Base-by-base conservation (phyloP, 2,888 invertebrate species). In the Galeopsomyia nigrocyanea region DNA sequence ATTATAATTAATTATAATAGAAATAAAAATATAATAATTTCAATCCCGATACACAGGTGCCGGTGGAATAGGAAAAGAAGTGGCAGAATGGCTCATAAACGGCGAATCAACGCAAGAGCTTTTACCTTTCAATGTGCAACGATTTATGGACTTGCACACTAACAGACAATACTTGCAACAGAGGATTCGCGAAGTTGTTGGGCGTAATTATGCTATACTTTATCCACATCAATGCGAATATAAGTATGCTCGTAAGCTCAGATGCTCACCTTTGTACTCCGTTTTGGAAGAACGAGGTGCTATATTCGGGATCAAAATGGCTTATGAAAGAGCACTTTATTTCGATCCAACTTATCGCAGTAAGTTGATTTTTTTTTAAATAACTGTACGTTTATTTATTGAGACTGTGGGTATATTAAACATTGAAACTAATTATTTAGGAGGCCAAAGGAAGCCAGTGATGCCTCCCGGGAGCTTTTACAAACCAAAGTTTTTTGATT, bases 291-390 rank as follows among this genome's bases (percentile, higher is more conserved):
- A 89, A 68, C 87, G 89, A 70, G 91, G 91, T 0, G 92, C 91
- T 13, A 89, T 91, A 57, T 92, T 92, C 84, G 92, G 92, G 16
- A 91, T 91, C 63, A 90, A 91, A 82, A 92, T 92, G 91, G 92
- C 92, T 16, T 93, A 92, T 79, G 92, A 93, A 82, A 85, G 92
- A 78, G 90, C 92, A n/a, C 85, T 92, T 60, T 92, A 91, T 82
- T 92, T 92, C 82, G 90, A 91, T 80, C 87, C 89, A 7, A 87
- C 88, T 61, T 89, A 89, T 76, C 87, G 87, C 86, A 86, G 90
- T 89, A 86, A 75, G 22, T 16, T 21, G 1, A 39, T 39, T 39
- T 39, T 10, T 13, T 39, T 39, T 39, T 7, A 39, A 1, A 13
- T 10, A 10, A 5, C 10, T 7, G 7, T 7, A 31, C 31, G 31